Conservation (phyloP, 1,140 invertebrate genomes). For the Hetaerina americana region DNA sequence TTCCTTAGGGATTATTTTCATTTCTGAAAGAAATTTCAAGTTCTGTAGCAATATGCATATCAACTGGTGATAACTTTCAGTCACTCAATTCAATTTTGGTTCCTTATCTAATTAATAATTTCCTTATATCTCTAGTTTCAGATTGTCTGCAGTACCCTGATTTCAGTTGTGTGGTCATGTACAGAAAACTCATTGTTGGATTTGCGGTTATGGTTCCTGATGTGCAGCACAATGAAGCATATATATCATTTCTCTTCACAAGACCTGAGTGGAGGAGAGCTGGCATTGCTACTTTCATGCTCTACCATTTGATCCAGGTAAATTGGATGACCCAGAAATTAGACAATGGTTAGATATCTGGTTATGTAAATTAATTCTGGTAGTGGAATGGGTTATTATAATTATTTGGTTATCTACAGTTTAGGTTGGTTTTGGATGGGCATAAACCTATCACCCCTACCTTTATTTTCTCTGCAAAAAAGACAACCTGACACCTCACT, state of each 20-base stretch:
- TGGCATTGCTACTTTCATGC: slow-evolving; percentile 76
- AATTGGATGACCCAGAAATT: too few species aligned
- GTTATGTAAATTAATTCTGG: too few species aligned
- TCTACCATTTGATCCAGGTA: slow-evolving; percentile 81
- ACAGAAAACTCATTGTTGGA: slow-evolving; percentile 68
- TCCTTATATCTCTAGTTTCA: slow-evolving; percentile 26
- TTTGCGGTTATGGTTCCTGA: slow-evolving; percentile 84
- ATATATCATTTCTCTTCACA: slow-evolving; percentile 78
- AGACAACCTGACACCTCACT: too few species aligned
- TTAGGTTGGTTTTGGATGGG: too few species aligned
- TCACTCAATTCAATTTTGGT: slow-evolving; percentile 9
- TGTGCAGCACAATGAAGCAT: slow-evolving; percentile 65
- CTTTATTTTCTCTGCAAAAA: too few species aligned
- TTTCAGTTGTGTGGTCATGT: slow-evolving; percentile 77
- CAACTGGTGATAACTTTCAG: slow-evolving; percentile 1
- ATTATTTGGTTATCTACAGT: too few species aligned
- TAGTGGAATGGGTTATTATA: too few species aligned
- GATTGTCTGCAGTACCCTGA: slow-evolving; percentile 84
- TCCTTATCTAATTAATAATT: slow-evolving; percentile 6
- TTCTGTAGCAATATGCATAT: neutral
- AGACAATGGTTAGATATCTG: too few species aligned
- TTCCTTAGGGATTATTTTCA: slow-evolving; percentile 1
- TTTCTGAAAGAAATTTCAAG: slow-evolving; percentile 13
- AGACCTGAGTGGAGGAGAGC: slow-evolving; percentile 72
- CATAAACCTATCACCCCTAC: too few species aligned